Evolutionary conservation across 2,797 vertebrate genomes (phyloP), one percentile per base, ranked within the genome.

Genomic region (Eospalax fontanierii): DNA sequence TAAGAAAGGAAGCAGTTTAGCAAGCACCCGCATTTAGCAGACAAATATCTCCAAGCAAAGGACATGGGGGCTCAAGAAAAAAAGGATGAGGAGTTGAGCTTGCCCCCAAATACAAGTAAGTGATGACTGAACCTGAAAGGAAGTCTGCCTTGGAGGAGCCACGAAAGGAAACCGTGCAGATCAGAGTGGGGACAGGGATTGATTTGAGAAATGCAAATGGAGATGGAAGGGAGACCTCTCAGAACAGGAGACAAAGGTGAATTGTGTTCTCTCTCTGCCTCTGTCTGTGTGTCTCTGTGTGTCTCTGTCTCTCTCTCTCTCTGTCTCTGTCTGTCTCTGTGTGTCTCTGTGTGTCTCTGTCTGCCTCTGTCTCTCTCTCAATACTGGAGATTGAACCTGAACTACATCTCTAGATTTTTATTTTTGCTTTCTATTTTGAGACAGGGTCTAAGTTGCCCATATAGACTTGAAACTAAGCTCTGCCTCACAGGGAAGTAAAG

Each of bases 151-250:
- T 70, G 40, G 12, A 74, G 68, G 38, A 59, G 14, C 33, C 19
- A 35, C 1, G 18, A 3, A 70, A 4, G 35, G 59, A 57, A 68
- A 2, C 10, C 2, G 0, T 9, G n/a, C 11, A 73, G 24, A 8
- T 46, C 14, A 54, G 50, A 54, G 46, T 54, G 8, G 50, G 28
- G 5, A 21, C 57, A 14, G 4, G 21, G 3, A 1, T 11, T 38
- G 3, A 1, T 11, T 38, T 46, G 30, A 75, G 18, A 38, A 46
- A 63, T 40, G 0, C 6, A 26, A 28, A 2, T 1, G 18, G 19
- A 18, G 28, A 35, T 0, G 5, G 18, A 4, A 8, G 12, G 33
- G 38, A 43, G 28, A 38, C 26, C 9, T 54, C 14, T 70, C 24
- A 12, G 9, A 78, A 66, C 54, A 84, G 35, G 30, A 88, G 12